Evolutionary conservation across 1,140 invertebrate genomes (phyloP), one percentile per base, ranked within the genome.

Genomic region (Grapholita molesta): DNA sequence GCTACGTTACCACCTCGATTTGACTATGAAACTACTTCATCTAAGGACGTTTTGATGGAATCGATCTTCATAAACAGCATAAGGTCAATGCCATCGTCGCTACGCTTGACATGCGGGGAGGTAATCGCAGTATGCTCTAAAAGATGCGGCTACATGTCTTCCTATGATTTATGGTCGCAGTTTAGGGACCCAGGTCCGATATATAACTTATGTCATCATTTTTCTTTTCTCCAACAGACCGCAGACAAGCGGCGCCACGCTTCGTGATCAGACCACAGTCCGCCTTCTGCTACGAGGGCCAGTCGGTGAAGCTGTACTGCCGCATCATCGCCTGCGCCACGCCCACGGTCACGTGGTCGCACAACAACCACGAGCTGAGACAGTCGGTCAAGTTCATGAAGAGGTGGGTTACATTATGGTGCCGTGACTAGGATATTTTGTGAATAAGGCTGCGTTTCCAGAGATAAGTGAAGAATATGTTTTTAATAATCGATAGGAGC

Each of bases 381-480:
- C 99, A 99, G 92, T 99, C 98, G 76, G 98, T 99, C 24, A 99
- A 99, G 92, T 99, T 98, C 91, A 99, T 99, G 98, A 99, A 99
- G 93, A 95, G 98, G 74, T 91, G 48, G 68, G 77, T 69, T n/a
- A 64, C 57, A 32, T 61, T 38, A 5, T 48, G 42, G 42, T 48
- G 42, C 35, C 65, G 21, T 15, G 25, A 33, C 3, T 15, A 48
- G 42, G 18, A 48, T 48, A 21, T 4, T 21, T 38, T n/a, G 1
- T n/a, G 3, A 7, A 15, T 1, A 38, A 2, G 12, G 4, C 12
- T 38, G 12, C 35, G 12, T 9, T 1, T 32, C 0, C 0, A 32
- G 30, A 30, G 28, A n/a, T n/a, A n/a, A n/a, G n/a, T n/a, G n/a
- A n/a, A n/a, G n/a, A n/a, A n/a, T n/a, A n/a, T n/a, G n/a, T n/a